Evolutionary conservation across 2,797 vertebrate species (phyloP), one percentile per base, ranked within the genome.

Genomic region (Darevskia mixta): DNA sequence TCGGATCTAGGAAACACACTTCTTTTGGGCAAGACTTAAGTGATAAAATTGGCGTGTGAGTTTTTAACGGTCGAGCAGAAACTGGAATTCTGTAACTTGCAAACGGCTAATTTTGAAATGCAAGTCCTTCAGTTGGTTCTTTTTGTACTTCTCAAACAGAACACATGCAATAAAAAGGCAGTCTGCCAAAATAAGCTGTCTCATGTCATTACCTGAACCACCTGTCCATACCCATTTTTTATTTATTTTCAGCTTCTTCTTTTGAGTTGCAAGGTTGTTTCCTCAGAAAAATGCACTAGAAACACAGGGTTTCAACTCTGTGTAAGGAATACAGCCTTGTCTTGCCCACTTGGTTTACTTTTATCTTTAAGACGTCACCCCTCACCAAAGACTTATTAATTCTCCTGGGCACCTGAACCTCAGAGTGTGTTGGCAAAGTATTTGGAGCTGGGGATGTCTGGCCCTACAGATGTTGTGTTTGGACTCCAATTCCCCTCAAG

Each of bases 91-190:
- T 87, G 92, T 89, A 94, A 95, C 93, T 93, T 94, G 95, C 95
- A 95, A 92, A 93, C 93, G 78, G 86, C 0, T 75, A 92, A 75
- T 92, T 96, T 87, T 79, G 89, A 93, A 93, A 85, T 78, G 86
- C 91, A 92, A 83, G 90, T 84, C 79, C 88, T 92, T 8, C 87
- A 80, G 67, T 92, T 45, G 86, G 91, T 92, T 93, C 88, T 32
- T 49, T 93, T 85, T 95, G 90, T 93, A 93, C 95, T 92, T 93
- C 93, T 17, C 84, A 89, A 92, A 90, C 92, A 92, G 90, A 92
- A 75, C 92, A 95, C 94, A 58, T 86, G 92, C 95, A 96, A 96
- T 96, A 89, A 96, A 96, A 95, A 92, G 93, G 86, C 92, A 87
- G 93, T 95, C 94, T 93, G 95, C 93, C 93, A 95, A 93, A 87